A percentile compares a stretch with the other conserved stretches of the same genome.
Conservation (phyloP, 1,140 invertebrate species). For the Pseudomyrmex concolor region DNA sequence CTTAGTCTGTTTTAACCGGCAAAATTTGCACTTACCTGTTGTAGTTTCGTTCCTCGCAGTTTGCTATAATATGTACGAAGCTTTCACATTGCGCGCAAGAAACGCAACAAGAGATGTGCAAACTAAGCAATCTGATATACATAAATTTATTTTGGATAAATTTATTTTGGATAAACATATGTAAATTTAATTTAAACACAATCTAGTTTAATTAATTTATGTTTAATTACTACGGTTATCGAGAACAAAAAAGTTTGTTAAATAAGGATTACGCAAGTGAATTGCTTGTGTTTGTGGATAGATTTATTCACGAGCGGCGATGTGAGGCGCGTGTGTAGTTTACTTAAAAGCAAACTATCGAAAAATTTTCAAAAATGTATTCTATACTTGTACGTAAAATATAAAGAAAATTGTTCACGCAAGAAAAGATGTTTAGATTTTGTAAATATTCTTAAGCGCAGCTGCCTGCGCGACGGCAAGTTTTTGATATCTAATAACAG, state of each 20-base stretch:
- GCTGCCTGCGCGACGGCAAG: constrained; percentile 6
- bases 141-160: too few relatives aligned
- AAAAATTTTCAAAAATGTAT: constrained; percentile 9
- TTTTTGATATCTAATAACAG: constrained; percentile 62
- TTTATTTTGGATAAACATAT: too few relatives aligned
- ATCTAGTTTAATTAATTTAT: too few relatives aligned
- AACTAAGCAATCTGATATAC: too few relatives aligned
- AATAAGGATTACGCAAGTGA: constrained; percentile 26
- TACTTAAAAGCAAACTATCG: constrained; percentile 10
- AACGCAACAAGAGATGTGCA: background rate
- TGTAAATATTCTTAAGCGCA: constrained; percentile 35
- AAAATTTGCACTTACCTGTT: constrained; percentile 24
- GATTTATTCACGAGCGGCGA: constrained; percentile 10
- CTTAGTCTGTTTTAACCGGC: background rate
- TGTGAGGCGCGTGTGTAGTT: background rate
- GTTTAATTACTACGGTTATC: background rate
- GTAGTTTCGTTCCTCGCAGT: background rate
- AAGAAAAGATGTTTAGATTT: constrained; percentile 32
- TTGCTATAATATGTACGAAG: background rate
- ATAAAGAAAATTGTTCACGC: background rate
- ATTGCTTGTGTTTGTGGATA: constrained; percentile 7
- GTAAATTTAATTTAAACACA: too few relatives aligned
- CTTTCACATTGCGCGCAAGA: background rate
- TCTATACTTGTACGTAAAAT: background rate
- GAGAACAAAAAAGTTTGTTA: background rate